Evolutionary conservation across 2,888 invertebrate genomes (phyloP).

Genomic region (Quadriops clusia): DNA sequence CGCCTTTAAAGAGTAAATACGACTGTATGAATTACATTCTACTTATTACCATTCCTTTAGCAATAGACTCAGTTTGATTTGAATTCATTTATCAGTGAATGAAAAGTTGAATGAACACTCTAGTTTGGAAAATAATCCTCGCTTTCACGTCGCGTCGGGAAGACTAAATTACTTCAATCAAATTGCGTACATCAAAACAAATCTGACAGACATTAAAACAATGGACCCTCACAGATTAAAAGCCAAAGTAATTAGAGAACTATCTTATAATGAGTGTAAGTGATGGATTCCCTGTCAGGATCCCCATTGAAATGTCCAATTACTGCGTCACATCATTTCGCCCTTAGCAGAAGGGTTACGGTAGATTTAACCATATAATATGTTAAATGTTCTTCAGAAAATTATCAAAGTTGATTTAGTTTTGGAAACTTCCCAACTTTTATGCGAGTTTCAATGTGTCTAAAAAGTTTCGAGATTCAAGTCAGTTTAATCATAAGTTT

Average conservation of each 20-base stretch:
- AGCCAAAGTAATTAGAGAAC: slow-evolving; percentile 23
- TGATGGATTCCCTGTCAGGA: slow-evolving; percentile 26
- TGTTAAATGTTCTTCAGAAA: slow-evolving; percentile 14
- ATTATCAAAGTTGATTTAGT: slow-evolving; percentile 17
- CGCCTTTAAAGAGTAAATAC: too few relatives aligned
- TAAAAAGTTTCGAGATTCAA: slow-evolving; percentile 13
- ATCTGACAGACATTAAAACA: too few relatives aligned
- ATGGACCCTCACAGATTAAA: slow-evolving; percentile 6
- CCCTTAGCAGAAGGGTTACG: slow-evolving; percentile 14
- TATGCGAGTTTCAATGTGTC: slow-evolving; percentile 16
- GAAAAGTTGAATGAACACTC: too few relatives aligned
- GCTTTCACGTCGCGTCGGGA: too few relatives aligned
- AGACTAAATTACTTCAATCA: too few relatives aligned
- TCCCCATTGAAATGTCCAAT: slow-evolving; percentile 22
- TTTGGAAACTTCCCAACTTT: slow-evolving; percentile 15
- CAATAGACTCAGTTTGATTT: too few relatives aligned
- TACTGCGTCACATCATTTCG: too few relatives aligned
- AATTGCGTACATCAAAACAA: too few relatives aligned
- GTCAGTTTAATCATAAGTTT: slow-evolving; percentile 15
- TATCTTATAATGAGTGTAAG: slow-evolving; percentile 23
- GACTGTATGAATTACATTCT: too few relatives aligned
- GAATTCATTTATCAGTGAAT: too few relatives aligned
- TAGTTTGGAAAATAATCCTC: too few relatives aligned
- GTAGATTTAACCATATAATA: slow-evolving; percentile 16
- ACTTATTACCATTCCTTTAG: too few relatives aligned